Percentiles rank a stretch among this genome's conserved stretches.
Conservation (phyloP, 2,888 invertebrate species). For the Nemotelus nigrinus region DNA sequence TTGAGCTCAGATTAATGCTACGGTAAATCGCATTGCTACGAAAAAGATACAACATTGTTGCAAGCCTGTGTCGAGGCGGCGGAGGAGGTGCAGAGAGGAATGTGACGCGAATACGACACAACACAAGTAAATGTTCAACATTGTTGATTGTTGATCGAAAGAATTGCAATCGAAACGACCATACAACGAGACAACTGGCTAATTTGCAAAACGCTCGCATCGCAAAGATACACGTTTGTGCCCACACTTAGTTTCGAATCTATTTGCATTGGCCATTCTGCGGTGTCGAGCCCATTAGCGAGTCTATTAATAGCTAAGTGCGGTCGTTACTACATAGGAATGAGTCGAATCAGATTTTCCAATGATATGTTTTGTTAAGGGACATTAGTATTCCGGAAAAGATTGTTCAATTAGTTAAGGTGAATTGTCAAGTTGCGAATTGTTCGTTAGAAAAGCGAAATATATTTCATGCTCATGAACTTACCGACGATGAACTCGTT, state of each 20-base stretch:
- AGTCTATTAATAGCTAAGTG: not conserved
- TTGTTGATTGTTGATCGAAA: not conserved
- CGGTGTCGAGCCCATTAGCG: not conserved
- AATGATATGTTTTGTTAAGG: not conserved
- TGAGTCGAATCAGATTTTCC: not conserved
- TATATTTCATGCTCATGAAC: not conserved
- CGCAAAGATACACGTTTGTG: not conserved
- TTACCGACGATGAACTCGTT: not conserved
- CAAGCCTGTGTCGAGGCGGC: not conserved
- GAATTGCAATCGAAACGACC: not conserved
- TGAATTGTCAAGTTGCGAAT: not conserved
- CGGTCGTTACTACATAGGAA: not conserved
- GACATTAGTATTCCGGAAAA: constrained; percentile 14
- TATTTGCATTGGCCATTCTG: constrained; percentile 7
- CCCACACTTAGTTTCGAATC: not conserved
- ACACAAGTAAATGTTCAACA: constrained; percentile 1
- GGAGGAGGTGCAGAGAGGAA: not conserved
- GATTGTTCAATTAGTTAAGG: constrained; percentile 1
- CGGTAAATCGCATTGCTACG: no score
- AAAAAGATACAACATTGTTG: no score
- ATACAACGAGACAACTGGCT: not conserved
- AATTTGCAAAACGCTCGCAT: not conserved
- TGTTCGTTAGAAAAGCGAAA: no score
- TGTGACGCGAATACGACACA: not conserved
- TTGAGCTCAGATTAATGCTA: not conserved